phyloP scores from a whole-genome alignment of 2,113 vertebrate species.

The Barbus barbus region DNA sequence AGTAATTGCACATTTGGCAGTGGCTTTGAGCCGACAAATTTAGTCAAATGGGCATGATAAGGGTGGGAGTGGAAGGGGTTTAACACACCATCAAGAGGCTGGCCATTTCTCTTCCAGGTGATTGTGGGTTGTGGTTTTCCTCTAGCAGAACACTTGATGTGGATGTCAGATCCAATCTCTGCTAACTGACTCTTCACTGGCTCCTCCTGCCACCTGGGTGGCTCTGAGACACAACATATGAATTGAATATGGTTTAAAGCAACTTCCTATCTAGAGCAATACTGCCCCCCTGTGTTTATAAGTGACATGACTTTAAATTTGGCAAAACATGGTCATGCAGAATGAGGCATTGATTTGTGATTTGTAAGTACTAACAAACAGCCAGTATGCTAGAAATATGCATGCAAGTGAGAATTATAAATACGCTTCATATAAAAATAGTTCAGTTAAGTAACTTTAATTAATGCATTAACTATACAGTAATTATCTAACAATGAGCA shows the following conservation, averaged over 20 bases:
- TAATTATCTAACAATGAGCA: too few relatives aligned
- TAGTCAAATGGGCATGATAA: not conserved
- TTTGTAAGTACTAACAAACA: not conserved
- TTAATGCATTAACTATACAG: too few relatives aligned
- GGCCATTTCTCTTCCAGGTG: conserved; percentile 85
- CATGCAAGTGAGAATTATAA: not conserved
- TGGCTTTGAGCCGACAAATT: not conserved
- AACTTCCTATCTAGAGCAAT: conserved; percentile 7
- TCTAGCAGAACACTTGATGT: conserved; percentile 82
- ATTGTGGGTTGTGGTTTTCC: conserved; percentile 84
- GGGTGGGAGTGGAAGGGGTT: conserved; percentile 5
- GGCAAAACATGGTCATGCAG: too few relatives aligned
- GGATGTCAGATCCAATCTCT: conserved; percentile 76
- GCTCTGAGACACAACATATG: conserved; percentile 73
- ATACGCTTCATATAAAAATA: too few relatives aligned
- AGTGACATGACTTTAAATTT: not conserved
- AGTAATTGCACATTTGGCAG: conserved; percentile 18
- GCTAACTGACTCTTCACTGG: conserved; percentile 79
- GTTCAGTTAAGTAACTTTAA: too few relatives aligned
- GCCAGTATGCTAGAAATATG: too few relatives aligned
- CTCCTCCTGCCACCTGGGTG: conserved; percentile 84
- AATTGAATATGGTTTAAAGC: too few relatives aligned
- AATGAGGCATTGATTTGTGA: not conserved
- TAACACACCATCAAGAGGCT: conserved; percentile 77
- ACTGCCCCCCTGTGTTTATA: conserved; percentile 16